phyloP scores from a whole-genome alignment of 92 coral and sea anemone genomes.

The Actinostola sp. region DNA sequence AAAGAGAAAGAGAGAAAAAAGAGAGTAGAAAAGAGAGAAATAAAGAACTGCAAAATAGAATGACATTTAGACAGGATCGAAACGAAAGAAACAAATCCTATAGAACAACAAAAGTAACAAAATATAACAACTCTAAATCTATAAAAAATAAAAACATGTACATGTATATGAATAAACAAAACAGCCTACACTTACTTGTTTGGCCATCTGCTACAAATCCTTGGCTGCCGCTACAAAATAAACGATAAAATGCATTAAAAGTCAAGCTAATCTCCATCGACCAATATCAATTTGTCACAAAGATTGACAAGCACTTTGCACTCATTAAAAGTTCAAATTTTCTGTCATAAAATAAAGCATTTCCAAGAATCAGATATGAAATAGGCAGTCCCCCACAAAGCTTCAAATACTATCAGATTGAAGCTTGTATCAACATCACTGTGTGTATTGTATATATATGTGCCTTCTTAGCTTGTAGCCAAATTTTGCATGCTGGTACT shows the following conservation, averaged over 20 bases:
- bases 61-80: too few relatives aligned
- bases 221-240: conserved; percentile 17
- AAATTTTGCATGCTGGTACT: too few relatives aligned
- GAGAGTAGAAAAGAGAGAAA: too few relatives aligned
- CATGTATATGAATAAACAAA: neutral
- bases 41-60: too few relatives aligned
- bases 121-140: neutral
- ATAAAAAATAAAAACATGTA: neutral
- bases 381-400: conserved; percentile 6
- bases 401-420: neutral
- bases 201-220: conserved; percentile 47
- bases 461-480: too few relatives aligned
- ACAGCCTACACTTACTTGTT: conserved; percentile 41
- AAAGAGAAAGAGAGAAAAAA: too few relatives aligned
- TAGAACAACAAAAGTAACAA: too few relatives aligned
- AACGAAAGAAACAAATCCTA: too few relatives aligned
- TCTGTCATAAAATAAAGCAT: neutral
- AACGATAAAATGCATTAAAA: neutral
- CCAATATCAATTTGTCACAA: neutral
- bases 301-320: conserved; percentile 1
- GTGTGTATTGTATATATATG: too few relatives aligned
- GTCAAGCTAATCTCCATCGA: neutral
- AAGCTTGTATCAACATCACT: too few relatives aligned
- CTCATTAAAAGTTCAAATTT: neutral
- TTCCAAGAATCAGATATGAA: neutral